Percentiles rank a stretch among this genome's conserved stretches.
Conservation (phyloP, 2,888 invertebrate species). For the Ennomos erosarius region DNA sequence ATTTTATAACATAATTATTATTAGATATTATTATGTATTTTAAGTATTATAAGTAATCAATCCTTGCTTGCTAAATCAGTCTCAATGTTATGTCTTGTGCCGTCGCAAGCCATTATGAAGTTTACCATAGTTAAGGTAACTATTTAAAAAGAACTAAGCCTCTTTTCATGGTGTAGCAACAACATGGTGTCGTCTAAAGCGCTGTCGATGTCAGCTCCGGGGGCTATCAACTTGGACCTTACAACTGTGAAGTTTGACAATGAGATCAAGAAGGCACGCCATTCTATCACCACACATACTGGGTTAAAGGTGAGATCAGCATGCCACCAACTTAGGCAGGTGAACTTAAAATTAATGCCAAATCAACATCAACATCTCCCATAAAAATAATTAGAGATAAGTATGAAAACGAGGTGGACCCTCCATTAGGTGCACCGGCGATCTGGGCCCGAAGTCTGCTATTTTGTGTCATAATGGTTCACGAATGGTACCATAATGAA, state of each 20-base stretch:
- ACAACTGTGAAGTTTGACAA: slow-evolving; percentile 89
- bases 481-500: too few relatives aligned
- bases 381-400: too few relatives aligned
- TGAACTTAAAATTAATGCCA: too few relatives aligned
- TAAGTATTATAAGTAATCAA: too few relatives aligned
- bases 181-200: slow-evolving; percentile 90
- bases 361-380: too few relatives aligned
- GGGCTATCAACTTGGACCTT: slow-evolving; percentile 92
- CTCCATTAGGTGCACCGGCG: too few relatives aligned
- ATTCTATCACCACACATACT: slow-evolving; percentile 77
- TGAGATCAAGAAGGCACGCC: slow-evolving; percentile 81
- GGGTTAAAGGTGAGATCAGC: slow-evolving; percentile 63
- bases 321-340: too few relatives aligned
- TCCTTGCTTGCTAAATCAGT: slow-evolving; percentile 22
- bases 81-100: slow-evolving; percentile 6
- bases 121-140: background rate
- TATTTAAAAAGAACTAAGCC: slow-evolving; percentile 4
- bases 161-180: slow-evolving; percentile 66
- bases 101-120: background rate
- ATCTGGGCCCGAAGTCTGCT: too few relatives aligned
- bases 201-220: slow-evolving; percentile 94
- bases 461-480: too few relatives aligned
- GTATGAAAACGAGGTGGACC: too few relatives aligned
- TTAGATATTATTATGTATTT: too few relatives aligned
- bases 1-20: too few relatives aligned